phyloP scores from a whole-genome alignment of 2,797 vertebrate genomes.

The Coregonus suidteri region DNA sequence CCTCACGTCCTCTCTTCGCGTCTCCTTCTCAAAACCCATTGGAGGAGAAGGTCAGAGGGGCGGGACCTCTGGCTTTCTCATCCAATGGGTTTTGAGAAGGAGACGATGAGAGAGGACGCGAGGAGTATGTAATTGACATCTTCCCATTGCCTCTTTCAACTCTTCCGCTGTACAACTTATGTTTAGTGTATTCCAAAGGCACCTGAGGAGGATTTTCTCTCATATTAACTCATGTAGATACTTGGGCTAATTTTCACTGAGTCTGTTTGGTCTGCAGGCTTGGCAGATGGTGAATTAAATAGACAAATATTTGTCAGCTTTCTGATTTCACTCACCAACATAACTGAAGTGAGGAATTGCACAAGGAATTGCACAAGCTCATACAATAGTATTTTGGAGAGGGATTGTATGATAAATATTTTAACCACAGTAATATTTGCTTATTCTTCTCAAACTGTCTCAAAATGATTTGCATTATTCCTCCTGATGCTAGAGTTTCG shows the following conservation, averaged over 20 bases:
- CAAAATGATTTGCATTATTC: neutral
- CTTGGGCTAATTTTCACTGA: constrained; percentile 43
- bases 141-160: neutral
- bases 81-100: no score
- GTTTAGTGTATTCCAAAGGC: constrained; percentile 18
- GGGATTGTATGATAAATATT: constrained; percentile 20
- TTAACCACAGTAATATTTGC: constrained; percentile 6
- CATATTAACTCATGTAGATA: constrained; percentile 43
- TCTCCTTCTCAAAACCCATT: no score
- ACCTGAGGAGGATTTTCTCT: constrained; percentile 44
- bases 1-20: no score
- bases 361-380: constrained; percentile 10
- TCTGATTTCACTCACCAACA: constrained; percentile 19
- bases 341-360: neutral
- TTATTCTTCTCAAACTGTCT: neutral
- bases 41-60: no score
- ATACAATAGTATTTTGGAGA: constrained; percentile 15
- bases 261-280: constrained; percentile 60
- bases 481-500: neutral
- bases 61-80: no score
- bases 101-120: no score
- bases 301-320: constrained; percentile 72
- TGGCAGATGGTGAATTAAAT: constrained; percentile 78
- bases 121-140: no score
- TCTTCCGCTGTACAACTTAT: constrained; percentile 8